Base-by-base conservation (phyloP, 2,888 invertebrate genomes). In the Rhodophaea formosa region DNA sequence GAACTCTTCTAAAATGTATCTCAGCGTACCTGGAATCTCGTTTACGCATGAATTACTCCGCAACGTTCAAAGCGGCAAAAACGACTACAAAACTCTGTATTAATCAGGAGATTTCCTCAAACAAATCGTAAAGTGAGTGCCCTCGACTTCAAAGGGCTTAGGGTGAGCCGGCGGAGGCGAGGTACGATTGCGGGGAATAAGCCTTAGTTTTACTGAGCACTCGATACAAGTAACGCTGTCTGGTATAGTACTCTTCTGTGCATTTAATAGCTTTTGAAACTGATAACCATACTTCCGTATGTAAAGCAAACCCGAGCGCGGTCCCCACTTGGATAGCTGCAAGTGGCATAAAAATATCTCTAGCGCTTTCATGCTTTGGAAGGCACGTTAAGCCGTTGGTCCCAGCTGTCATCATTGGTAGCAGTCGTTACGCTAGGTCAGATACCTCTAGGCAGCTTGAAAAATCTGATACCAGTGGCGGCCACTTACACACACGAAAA, bases 81-180 rank as follows among this genome's bases (percentile, higher is more conserved):
- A 47, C 14, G 47, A 30, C 17, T 46, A 44, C 44, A 44, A 44
- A 23, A 53, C 15, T 44, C 44, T 15, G 53, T 43, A 30, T 53
- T 53, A 53, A 53, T 44, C 30, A 43, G 43, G 43, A 53, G 53
- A 53, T 53, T 53, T 53, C 42, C 42, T 53, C 43, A 53, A 53
- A 53, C 44, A 42, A 29, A 53, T 53, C 44, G 53, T 42, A 30
- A 53, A 53, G 30, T 53, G 42, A 53, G 44, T 43, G 29, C 15
- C 7, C 53, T 44, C 44, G 30, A 15, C 44, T 53, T 53, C 44
- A 53, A 53, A 53, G 44, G 53, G 53, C 23, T 16, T 23, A 42
- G 53, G 42, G 23, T 17, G 32, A 52, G 39, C 42, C 44, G 43
- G 29, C 39, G 17, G 7, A 14, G 43, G 29, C 39, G 17, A n/a